These are phyloP conservation scores for Leptatherina wallacei DNA, from an alignment of 2,797 vertebrate genomes.

Conservation along the genomic window DNA sequence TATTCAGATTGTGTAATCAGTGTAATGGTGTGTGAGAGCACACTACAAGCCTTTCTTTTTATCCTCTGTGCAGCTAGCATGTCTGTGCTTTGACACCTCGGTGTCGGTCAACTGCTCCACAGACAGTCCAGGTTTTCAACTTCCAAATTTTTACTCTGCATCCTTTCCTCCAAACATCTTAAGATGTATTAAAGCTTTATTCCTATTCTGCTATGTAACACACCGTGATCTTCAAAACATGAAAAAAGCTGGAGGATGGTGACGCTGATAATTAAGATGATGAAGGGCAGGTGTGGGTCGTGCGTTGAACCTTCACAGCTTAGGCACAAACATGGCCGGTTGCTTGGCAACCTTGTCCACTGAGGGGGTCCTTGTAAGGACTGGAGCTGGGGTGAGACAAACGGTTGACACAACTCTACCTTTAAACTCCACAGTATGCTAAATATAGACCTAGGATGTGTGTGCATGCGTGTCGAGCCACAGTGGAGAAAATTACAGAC, in stretches of 20 bases:
- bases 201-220: constrained; percentile 1
- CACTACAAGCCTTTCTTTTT: neutral
- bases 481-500: constrained; percentile 49
- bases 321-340: constrained; percentile 76
- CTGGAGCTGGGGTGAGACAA: constrained; percentile 73
- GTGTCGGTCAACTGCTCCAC: neutral
- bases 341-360: constrained; percentile 69
- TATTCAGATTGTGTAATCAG: neutral
- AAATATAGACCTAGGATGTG: constrained; percentile 71
- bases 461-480: constrained; percentile 26
- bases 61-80: neutral
- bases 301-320: constrained; percentile 72
- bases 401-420: constrained; percentile 72
- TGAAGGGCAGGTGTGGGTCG: constrained; percentile 67
- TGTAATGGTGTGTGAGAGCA: neutral
- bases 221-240: neutral
- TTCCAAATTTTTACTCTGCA: neutral
- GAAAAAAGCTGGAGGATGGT: constrained; percentile 3
- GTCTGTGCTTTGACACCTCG: neutral
- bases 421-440: constrained; percentile 67
- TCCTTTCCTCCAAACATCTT: neutral
- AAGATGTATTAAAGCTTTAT: neutral
- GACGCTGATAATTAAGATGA: constrained; percentile 69
- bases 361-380: constrained; percentile 83
- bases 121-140: neutral